A percentile compares a stretch with the other conserved stretches of the same genome.
These are phyloP conservation scores for Psilopsiagon aurifrons DNA, from an alignment of 2,113 vertebrate genomes.

Conservation along the genomic window DNA sequence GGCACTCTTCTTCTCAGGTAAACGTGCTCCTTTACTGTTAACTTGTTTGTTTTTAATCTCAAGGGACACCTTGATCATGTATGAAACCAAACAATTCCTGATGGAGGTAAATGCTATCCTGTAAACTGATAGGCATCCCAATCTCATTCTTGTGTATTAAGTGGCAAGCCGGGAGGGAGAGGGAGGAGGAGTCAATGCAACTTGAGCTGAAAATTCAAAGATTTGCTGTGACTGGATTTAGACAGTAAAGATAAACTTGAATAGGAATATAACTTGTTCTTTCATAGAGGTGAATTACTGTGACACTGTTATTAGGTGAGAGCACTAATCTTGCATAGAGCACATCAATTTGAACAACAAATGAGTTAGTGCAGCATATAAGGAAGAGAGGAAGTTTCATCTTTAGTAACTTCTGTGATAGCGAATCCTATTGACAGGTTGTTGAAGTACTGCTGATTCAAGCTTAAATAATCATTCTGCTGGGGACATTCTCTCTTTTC, in stretches of 20 bases:
- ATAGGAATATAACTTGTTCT: background rate
- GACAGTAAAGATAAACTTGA: background rate
- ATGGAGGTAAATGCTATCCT: background rate
- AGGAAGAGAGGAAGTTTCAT: background rate
- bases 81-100: background rate
- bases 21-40: background rate
- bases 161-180: background rate
- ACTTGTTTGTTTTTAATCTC: background rate
- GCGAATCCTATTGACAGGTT: background rate
- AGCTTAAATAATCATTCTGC: constrained; percentile 6
- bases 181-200: background rate
- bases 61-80: background rate
- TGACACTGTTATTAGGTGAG: background rate
- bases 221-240: background rate
- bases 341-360: background rate
- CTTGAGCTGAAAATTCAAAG: background rate
- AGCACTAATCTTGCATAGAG: background rate
- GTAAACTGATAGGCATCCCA: background rate
- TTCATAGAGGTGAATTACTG: background rate
- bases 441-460: constrained; percentile 10
- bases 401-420: background rate
- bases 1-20: background rate
- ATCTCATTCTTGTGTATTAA: background rate
- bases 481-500: constrained; percentile 10
- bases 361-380: background rate